A percentile compares a stretch with the other conserved stretches of the same genome.
Conservation (phyloP, 2,113 vertebrate genomes). For the Sander lucioperca region DNA sequence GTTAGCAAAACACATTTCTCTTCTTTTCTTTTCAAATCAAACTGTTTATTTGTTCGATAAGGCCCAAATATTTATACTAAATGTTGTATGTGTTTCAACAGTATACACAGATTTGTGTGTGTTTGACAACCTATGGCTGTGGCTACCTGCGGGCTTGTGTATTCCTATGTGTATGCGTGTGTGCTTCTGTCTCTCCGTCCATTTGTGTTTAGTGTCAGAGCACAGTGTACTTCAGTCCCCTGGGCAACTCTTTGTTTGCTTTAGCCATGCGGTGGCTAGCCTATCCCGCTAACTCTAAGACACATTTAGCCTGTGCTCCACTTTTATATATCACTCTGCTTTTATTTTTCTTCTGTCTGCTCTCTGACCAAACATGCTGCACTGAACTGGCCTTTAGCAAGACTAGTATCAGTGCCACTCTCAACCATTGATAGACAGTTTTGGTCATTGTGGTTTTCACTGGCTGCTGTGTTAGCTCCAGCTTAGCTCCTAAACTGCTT, state of each 20-base stretch:
- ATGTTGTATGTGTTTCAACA: not conserved
- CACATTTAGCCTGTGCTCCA: conserved; percentile 83
- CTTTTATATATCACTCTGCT: conserved; percentile 84
- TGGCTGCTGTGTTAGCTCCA: conserved; percentile 67
- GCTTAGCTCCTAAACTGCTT: conserved; percentile 46
- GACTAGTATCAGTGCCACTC: conserved; percentile 54
- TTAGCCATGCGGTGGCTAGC: conserved; percentile 84
- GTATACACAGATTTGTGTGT: not conserved
- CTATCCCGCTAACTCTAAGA: conserved; percentile 79
- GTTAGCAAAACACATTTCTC: not conserved
- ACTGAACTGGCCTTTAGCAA: conserved; percentile 55
- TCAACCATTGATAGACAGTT: conserved; percentile 66
- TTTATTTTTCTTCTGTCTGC: conserved; percentile 79
- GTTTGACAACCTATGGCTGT: not conserved
- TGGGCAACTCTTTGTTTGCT: conserved; percentile 85
- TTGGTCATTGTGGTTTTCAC: conserved; percentile 73
- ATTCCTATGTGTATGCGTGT: conserved; percentile 1
- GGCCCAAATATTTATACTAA: too few species aligned
- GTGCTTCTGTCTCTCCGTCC: conserved; percentile 28
- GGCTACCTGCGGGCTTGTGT: conserved; percentile 10
- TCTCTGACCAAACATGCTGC: conserved; percentile 58
- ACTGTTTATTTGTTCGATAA: not conserved
- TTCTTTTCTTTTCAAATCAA: conserved; percentile 6
- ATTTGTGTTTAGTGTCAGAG: conserved; percentile 64
- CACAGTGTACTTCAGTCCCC: conserved; percentile 69